Evolutionary conservation across 1,140 invertebrate species (phyloP), one percentile per base, ranked within the genome.

Genomic region (Musca vetustissima): DNA sequence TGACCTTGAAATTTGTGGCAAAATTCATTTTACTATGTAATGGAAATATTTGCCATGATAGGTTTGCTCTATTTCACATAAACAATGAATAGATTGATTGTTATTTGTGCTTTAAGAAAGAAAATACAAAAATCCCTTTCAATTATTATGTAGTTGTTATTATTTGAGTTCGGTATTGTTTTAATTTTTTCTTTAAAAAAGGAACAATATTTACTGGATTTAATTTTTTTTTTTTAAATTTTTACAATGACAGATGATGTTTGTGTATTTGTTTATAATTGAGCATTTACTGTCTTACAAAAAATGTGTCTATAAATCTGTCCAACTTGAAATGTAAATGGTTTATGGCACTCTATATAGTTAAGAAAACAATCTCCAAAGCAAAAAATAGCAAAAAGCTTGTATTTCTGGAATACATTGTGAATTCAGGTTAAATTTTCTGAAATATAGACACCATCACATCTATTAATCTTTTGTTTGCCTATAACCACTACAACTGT

Each of bases 91-190:
- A 19, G 22, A 43, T 14, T 36, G 14, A 32, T 32, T 21, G 28
- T 21, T 17, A 19, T 36, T 59, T 61, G 57, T 61, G 57, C 28
- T 61, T 61, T 61, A 19, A 21, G 19, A 61, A 61, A 43, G 36
- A 21, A 61, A 32, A 59, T 2, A 9, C 6, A 59, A 59, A 59
- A n/a, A n/a, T n/a, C n/a, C 55, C 25, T 17, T 61, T 61, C 28
- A 21, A 36, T 21, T 43, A 61, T 17, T 19, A 43, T 36, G 11
- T 61, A 21, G 25, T 57, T 28, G 7, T 61, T 59, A 15, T 36
- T 36, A 43, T 61, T 13, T 61, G 11, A 43, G 1, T 8, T 43
- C 13, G 11, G 36, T n/a, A 17, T 15, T 9, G 25, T 32, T 57
- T 57, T 28, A 4, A 32, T 8, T 36, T 17, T 59, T 14, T 17